phyloP scores from a whole-genome alignment of 2,113 vertebrate genomes.

The Podocnemis expansa region DNA sequence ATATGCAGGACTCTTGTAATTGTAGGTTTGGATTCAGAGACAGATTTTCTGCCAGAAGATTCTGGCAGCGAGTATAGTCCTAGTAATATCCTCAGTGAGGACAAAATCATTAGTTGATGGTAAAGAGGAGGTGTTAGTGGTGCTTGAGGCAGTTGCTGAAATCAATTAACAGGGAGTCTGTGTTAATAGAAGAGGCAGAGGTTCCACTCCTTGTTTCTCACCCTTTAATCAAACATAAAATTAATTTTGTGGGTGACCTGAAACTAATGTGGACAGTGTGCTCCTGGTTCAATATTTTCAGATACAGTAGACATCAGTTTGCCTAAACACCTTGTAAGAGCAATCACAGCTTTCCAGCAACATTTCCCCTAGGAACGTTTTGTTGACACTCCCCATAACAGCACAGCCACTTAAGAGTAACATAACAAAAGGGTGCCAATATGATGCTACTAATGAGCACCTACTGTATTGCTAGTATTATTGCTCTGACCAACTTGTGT shows the following conservation, averaged over 20 bases:
- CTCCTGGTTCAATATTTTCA: neutral
- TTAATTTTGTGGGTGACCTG: neutral
- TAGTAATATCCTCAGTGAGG: neutral
- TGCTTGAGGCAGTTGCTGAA: constrained; percentile 47
- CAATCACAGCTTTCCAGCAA: too few species aligned
- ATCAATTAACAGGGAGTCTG: neutral
- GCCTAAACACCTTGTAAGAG: too few species aligned
- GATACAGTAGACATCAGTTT: neutral
- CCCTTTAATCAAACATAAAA: neutral
- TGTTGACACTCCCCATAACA: too few species aligned
- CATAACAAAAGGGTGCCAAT: too few species aligned
- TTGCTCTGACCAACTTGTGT: neutral
- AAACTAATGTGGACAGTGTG: neutral
- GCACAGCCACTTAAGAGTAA: too few species aligned
- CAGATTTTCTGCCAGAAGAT: constrained; percentile 1
- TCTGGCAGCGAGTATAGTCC: constrained; percentile 40
- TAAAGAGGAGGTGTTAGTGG: constrained; percentile 18
- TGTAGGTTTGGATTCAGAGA: neutral
- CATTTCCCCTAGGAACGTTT: too few species aligned
- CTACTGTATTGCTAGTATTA: neutral
- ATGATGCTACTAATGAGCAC: too few species aligned
- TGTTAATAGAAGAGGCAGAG: neutral
- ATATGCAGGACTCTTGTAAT: neutral
- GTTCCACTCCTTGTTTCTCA: constrained; percentile 10
- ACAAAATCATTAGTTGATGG: constrained; percentile 41